Evolutionary conservation across 2,797 vertebrate genomes (phyloP).

Genomic region (Lutjanus campechanus): DNA sequence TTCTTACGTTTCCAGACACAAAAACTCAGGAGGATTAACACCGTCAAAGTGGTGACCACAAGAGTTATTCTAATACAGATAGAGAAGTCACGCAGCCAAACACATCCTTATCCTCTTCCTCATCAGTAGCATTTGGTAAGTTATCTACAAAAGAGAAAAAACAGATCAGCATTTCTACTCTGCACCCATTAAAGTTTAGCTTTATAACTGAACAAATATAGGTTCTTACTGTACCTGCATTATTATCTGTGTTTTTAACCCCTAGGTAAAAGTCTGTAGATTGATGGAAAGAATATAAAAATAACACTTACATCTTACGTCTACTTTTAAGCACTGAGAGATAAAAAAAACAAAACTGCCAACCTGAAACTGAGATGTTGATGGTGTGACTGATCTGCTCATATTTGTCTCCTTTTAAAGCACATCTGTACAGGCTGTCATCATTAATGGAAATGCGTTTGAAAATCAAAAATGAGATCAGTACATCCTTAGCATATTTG

Average conservation of each 20-base stretch:
- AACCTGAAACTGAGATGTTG: conserved; percentile 76
- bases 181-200: not conserved
- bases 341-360: not conserved
- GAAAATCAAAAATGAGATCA: conserved; percentile 73
- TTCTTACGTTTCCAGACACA: conserved; percentile 55
- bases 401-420: accelerated
- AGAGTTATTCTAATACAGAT: conserved; percentile 49
- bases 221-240: conserved; percentile 12
- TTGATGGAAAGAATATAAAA: not conserved
- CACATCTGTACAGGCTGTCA: conserved; percentile 67
- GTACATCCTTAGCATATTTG: accelerated
- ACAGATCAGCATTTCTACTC: not conserved
- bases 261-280: conserved; percentile 18
- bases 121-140: accelerated
- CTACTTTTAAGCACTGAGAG: not conserved
- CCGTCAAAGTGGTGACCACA: conserved; percentile 36
- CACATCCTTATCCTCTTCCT: accelerated
- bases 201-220: not conserved
- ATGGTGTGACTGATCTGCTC: conserved; percentile 39
- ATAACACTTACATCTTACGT: not conserved
- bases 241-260: accelerated
- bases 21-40: conserved; percentile 19
- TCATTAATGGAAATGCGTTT: conserved; percentile 54
- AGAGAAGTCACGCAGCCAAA: conserved; percentile 47
- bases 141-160: not conserved